Conservation (phyloP, 2,113 vertebrate genomes). For the Pardalotus punctatus region DNA sequence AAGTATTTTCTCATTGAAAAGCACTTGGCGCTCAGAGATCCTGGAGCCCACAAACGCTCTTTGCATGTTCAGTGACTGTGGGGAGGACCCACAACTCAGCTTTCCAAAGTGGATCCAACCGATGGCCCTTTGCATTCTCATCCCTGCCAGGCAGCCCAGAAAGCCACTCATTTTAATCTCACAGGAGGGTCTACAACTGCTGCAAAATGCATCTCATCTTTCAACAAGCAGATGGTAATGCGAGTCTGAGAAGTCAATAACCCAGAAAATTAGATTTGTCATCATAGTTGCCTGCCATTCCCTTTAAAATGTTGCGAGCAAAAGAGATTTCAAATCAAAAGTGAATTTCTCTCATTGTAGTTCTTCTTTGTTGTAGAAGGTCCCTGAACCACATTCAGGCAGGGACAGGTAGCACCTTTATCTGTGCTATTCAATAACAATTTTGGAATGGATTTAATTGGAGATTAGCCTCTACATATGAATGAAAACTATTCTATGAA, state of each 20-base stretch:
- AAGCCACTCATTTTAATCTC: background rate
- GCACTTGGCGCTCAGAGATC: background rate
- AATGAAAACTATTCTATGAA: background rate
- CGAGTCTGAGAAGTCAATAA: background rate
- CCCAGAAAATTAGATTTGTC: background rate
- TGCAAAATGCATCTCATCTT: background rate
- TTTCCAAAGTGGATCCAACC: background rate
- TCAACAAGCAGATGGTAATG: background rate
- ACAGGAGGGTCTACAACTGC: background rate
- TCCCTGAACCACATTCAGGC: background rate
- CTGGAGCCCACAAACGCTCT: fast-evolving
- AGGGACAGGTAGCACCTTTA: background rate
- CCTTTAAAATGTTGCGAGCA: background rate
- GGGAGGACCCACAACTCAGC: background rate
- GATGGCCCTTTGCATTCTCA: background rate
- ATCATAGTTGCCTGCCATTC: background rate
- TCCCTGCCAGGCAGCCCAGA: background rate
- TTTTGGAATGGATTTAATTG: background rate
- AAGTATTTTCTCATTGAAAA: background rate
- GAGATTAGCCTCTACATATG: background rate
- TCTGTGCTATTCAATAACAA: background rate
- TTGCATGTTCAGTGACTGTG: fast-evolving
- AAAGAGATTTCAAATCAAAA: background rate
- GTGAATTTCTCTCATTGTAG: background rate
- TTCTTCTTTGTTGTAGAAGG: background rate